phyloP scores from a whole-genome alignment of 2,113 vertebrate genomes.

The Hydrolagus affinis region DNA sequence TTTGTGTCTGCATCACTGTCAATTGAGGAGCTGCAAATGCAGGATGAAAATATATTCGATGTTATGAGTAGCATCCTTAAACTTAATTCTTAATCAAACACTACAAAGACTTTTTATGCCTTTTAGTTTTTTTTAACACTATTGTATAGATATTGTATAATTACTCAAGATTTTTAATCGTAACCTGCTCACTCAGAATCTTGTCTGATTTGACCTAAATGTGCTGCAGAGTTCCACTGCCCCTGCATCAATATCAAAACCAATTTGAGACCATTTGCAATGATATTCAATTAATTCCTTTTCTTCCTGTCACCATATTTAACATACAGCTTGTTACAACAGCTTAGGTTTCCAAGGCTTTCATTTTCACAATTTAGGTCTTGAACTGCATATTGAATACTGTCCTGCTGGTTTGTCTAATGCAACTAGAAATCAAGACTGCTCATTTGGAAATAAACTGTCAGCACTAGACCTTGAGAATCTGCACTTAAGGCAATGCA shows the following conservation, averaged over 20 bases:
- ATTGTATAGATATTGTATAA: constrained; percentile 6
- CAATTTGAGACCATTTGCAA: neutral
- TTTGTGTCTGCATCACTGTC: neutral
- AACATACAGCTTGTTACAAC: neutral
- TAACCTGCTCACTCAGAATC: neutral
- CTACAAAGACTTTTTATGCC: neutral
- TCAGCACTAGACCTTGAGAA: neutral
- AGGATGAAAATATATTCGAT: neutral
- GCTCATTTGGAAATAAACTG: constrained; percentile 11
- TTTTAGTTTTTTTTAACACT: neutral
- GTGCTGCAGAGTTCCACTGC: neutral
- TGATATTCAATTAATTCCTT: neutral
- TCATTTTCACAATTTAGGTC: neutral
- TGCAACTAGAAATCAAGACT: neutral
- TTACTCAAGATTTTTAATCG: neutral
- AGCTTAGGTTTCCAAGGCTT: neutral
- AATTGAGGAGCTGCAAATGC: neutral
- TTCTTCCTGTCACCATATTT: neutral
- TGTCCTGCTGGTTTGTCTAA: neutral
- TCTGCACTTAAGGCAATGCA: neutral
- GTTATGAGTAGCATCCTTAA: neutral
- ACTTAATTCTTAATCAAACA: constrained; percentile 7
- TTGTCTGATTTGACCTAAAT: neutral
- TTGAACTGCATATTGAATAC: neutral
- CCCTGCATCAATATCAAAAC: neutral